Evolutionary conservation across 2,113 vertebrate species (phyloP).

Genomic region (Brachypteracias leptosomus): DNA sequence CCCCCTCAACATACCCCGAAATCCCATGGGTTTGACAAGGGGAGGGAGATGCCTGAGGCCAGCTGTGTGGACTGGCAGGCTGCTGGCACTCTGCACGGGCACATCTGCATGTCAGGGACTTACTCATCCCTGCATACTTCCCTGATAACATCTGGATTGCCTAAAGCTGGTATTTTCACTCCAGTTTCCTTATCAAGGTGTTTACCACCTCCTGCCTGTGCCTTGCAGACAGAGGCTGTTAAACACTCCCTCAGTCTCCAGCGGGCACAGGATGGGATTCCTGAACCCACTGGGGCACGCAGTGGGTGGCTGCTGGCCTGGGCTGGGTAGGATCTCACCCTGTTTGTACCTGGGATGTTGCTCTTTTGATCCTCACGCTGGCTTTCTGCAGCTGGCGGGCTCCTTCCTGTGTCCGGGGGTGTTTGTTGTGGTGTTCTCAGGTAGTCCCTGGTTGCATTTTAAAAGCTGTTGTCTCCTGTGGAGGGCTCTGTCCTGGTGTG

Average conservation of each 20-base stretch:
- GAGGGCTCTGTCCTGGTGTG: background rate
- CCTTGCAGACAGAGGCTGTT: conserved; percentile 23
- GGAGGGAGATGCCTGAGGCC: background rate
- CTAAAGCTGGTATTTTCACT: conserved; percentile 64
- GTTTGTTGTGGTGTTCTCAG: background rate
- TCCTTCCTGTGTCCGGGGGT: background rate
- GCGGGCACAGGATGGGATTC: background rate
- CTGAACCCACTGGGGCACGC: background rate
- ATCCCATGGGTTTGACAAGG: background rate
- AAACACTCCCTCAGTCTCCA: background rate
- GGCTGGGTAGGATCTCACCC: background rate
- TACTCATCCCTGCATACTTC: conserved; percentile 61
- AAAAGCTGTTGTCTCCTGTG: background rate
- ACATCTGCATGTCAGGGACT: conserved; percentile 55
- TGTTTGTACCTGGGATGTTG: background rate
- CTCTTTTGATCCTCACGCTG: background rate
- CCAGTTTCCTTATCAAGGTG: conserved; percentile 64
- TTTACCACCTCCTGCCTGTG: conserved; percentile 55
- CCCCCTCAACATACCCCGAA: background rate
- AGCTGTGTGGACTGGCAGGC: conserved; percentile 32
- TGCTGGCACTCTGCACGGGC: conserved; percentile 32
- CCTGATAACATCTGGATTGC: conserved; percentile 65
- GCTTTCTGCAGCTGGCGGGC: background rate
- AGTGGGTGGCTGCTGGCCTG: conserved; percentile 25
- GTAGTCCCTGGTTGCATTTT: background rate